Percentiles rank a stretch among this genome's conserved stretches.
Evolutionary conservation across 2,888 invertebrate genomes (phyloP).

Genomic region (Autographa pulchrina): DNA sequence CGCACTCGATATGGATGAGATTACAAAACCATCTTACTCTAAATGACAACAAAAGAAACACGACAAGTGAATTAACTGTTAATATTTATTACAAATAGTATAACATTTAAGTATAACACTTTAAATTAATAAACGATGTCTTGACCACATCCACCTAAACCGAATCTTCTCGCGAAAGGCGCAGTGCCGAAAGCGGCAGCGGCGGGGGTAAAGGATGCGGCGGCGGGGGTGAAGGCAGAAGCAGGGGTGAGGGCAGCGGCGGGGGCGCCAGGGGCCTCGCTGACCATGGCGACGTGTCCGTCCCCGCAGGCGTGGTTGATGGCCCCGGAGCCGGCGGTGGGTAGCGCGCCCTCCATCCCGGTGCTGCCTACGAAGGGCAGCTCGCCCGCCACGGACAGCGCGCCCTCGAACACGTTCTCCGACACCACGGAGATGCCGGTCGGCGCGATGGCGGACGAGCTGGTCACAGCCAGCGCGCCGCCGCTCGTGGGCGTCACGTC

Average conservation of each 20-base stretch:
- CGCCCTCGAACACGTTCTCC: conserved; percentile 44
- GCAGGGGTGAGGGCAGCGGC: background rate
- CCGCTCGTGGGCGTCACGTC: conserved; percentile 43
- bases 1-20: too few species aligned
- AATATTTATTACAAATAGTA: background rate
- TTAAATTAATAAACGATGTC: background rate
- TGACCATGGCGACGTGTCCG: conserved; percentile 36
- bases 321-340: conserved; percentile 32
- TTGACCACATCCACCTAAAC: background rate
- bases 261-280: conserved; percentile 2
- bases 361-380: conserved; percentile 38
- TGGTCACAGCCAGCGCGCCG: conserved; percentile 43
- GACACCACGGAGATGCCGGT: conserved; percentile 55
- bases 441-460: conserved; percentile 60
- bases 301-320: conserved; percentile 43
- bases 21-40: too few species aligned
- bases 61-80: background rate
- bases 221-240: background rate
- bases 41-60: background rate
- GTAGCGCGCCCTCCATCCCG: conserved; percentile 24
- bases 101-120: background rate
- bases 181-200: background rate
- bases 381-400: conserved; percentile 29
- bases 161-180: background rate
- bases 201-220: background rate